phyloP scores from a whole-genome alignment of 2,113 vertebrate genomes.

The Pygoscelis adeliae region DNA sequence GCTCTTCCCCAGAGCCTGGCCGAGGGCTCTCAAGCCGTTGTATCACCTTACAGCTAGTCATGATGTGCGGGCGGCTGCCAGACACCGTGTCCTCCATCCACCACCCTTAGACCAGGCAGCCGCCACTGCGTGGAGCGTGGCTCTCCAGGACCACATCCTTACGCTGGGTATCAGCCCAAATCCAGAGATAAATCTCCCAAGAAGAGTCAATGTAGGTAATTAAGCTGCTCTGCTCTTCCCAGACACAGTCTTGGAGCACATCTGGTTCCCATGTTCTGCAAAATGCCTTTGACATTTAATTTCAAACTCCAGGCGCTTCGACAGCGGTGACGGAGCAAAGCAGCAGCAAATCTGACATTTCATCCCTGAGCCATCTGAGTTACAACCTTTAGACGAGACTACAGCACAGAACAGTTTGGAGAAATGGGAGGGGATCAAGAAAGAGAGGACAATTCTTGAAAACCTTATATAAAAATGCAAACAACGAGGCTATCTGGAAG shows the following conservation, averaged over 20 bases:
- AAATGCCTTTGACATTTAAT: slow-evolving; percentile 23
- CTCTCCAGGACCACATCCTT: background rate
- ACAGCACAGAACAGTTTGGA: background rate
- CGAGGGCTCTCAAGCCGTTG: background rate
- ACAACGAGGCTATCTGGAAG: background rate
- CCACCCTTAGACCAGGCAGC: background rate
- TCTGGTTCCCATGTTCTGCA: background rate
- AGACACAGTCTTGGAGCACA: background rate
- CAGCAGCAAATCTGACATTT: slow-evolving; percentile 29
- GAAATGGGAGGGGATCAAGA: background rate
- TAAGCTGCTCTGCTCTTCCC: background rate
- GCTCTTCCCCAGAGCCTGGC: background rate
- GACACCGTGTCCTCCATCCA: background rate
- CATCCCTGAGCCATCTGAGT: background rate
- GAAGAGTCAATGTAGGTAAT: background rate
- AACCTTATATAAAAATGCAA: background rate
- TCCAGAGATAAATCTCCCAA: background rate
- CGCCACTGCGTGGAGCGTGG: fast-evolving
- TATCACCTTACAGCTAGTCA: background rate
- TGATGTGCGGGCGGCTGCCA: background rate
- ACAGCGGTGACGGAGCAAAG: background rate
- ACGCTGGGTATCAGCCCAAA: background rate
- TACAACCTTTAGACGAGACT: background rate
- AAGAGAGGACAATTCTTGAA: background rate
- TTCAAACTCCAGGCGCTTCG: background rate